Evolutionary conservation across 1,140 invertebrate species (phyloP), one percentile per base, ranked within the genome.

Genomic region (Apis laboriosa): DNA sequence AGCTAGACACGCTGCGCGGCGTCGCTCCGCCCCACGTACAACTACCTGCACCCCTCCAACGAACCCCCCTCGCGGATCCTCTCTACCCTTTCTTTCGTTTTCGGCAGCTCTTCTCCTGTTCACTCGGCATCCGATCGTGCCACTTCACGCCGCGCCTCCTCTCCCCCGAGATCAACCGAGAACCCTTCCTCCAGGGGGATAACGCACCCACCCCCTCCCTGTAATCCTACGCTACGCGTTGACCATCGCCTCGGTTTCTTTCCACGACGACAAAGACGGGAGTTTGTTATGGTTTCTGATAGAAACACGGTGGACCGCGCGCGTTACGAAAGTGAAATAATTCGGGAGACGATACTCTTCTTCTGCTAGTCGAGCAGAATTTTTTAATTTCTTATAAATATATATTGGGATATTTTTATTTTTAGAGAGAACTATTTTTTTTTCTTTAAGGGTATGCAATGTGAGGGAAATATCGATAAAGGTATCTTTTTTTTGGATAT

Each of bases 21-120:
- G 86, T 90, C 87, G 92, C 92, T 92, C 92, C 92, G 92, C 92
- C 92, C 84, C 88, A 86, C 77, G 86, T 84, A 86, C 66, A 87
- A 87, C 85, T 60, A 86, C 82, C 68, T 71, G 75, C 81, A 78
- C 67, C 75, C 81, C 67, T 28, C 58, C n/a, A 34, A 34, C 12
- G 34, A 64, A 64, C 58, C 58, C 86, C 68, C 68, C 55, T 43
- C 83, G 58, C 60, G 28, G 67, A 13, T 51, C 58, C 64, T 70
- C 58, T 56, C 17, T 49, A 72, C n/a, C 55, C 24, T 24, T 75
- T 79, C 61, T 34, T 53, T 49, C 67, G 17, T 28, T 73, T 64
- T 66, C 60, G 43, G n/a, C 64, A 21, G 53, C 63, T 66, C 51
- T 51, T 77, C 72, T 19, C 55, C 55, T 53, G 67, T 79, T 77